Percentiles rank a stretch among this genome's conserved stretches.
These are phyloP conservation scores for Haemorhous mexicanus DNA, from an alignment of 2,113 vertebrate genomes.

Conservation along the genomic window DNA sequence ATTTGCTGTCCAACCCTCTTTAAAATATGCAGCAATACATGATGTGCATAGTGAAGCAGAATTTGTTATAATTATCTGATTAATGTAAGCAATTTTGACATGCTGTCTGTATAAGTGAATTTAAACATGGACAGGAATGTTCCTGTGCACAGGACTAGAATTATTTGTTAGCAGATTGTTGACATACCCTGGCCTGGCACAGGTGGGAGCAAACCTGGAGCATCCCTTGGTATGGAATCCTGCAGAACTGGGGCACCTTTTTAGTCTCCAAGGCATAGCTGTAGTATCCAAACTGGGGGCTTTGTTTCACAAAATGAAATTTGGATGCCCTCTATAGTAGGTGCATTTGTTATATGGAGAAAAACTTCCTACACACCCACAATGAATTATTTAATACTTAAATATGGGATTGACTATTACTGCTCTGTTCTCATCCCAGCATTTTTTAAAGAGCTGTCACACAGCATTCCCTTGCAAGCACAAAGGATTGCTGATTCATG, in stretches of 20 bases:
- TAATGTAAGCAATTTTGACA: not conserved
- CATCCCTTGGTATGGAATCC: not conserved
- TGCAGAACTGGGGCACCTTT: not conserved
- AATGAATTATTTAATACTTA: not conserved
- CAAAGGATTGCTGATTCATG: not conserved
- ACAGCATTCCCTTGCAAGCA: not conserved
- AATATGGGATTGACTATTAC: not conserved
- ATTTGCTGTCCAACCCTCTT: not conserved
- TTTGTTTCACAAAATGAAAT: not conserved
- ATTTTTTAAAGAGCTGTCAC: too few relatives aligned
- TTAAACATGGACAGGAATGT: not conserved
- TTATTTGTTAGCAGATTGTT: not conserved
- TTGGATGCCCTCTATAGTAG: not conserved
- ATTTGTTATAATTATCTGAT: not conserved
- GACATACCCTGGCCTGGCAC: not conserved
- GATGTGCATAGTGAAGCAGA: not conserved
- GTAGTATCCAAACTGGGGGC: rapidly evolving
- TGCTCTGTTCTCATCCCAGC: not conserved
- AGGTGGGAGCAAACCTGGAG: not conserved
- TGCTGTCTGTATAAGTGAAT: not conserved
- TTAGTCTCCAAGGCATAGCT: not conserved
- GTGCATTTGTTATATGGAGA: not conserved
- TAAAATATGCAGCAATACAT: not conserved
- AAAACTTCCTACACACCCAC: not conserved
- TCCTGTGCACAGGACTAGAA: not conserved